Evolutionary conservation across 2,113 vertebrate species (phyloP).

Genomic region (Casuarius casuarius): DNA sequence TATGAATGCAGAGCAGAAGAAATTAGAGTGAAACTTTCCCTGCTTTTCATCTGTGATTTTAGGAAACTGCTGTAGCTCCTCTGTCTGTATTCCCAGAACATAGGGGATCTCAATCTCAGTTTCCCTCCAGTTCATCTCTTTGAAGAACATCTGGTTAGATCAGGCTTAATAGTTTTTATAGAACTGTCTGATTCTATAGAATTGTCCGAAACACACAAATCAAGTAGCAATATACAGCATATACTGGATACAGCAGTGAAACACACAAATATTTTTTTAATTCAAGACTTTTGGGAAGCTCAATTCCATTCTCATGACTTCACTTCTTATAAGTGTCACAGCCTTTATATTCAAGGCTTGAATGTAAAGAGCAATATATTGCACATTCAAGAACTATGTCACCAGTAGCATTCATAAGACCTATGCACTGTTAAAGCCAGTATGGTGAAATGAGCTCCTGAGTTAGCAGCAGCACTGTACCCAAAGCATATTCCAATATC

Average conservation of each 20-base stretch:
- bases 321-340: background rate
- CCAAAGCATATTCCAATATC: background rate
- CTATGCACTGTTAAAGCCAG: background rate
- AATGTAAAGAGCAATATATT: background rate
- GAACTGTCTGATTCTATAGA: background rate
- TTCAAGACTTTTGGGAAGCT: background rate
- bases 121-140: background rate
- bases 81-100: background rate
- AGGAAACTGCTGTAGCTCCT: background rate
- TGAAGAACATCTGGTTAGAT: background rate
- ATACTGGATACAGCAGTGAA: background rate
- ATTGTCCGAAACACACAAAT: background rate
- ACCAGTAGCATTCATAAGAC: background rate
- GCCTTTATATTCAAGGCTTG: background rate
- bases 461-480: background rate
- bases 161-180: background rate
- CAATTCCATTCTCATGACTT: background rate
- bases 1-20: background rate
- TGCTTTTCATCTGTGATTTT: background rate
- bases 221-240: background rate
- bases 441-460: background rate
- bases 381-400: background rate
- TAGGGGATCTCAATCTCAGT: fast-evolving
- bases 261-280: fast-evolving
- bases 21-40: background rate